These are phyloP conservation scores for Rhynchonycteris naso DNA, from an alignment of 2,797 vertebrate genomes.

Conservation along the genomic window DNA sequence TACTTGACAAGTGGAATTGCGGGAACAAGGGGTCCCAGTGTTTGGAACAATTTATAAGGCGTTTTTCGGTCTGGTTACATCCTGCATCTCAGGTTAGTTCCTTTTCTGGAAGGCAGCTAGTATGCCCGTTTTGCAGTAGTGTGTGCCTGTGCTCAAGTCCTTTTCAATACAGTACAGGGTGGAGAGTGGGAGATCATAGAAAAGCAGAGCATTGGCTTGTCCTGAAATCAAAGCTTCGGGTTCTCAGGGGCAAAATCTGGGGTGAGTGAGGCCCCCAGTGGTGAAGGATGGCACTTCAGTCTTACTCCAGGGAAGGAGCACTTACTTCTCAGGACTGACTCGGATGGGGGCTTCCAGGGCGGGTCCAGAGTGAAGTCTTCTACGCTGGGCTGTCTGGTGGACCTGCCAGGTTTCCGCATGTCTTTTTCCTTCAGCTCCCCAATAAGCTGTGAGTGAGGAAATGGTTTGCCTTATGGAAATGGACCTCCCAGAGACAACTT, in stretches of 20 bases:
- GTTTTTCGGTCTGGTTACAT: neutral
- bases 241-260: neutral
- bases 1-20: neutral
- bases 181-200: neutral
- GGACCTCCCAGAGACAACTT: neutral
- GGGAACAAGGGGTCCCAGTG: neutral
- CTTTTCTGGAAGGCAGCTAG: neutral
- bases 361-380: neutral
- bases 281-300: neutral
- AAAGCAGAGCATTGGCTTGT: neutral
- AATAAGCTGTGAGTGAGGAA: neutral
- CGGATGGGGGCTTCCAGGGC: neutral
- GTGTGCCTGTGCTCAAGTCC: neutral
- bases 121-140: neutral
- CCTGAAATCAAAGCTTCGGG: neutral
- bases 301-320: neutral
- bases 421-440: neutral
- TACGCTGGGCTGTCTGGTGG: neutral
- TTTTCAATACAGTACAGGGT: neutral
- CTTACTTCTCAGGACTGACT: neutral
- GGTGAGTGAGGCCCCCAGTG: conserved; percentile 52
- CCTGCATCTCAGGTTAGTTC: neutral
- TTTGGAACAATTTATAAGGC: neutral
- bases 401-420: neutral
- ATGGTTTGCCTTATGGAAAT: neutral